These are phyloP conservation scores for Boloria selene DNA, from an alignment of 2,888 invertebrate species.

Conservation along the genomic window DNA sequence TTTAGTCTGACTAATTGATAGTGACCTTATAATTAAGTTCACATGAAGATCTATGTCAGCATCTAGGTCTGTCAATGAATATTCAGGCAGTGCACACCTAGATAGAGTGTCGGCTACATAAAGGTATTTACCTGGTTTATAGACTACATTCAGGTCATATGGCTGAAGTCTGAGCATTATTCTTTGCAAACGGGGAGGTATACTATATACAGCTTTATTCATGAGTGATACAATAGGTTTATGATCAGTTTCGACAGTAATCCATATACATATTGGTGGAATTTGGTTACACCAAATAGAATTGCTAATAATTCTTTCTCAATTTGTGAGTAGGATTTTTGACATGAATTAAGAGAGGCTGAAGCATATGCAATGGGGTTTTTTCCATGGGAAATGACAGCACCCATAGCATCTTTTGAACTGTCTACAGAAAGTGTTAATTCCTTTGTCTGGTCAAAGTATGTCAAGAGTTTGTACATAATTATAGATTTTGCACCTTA, in stretches of 20 bases:
- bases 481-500: too few relatives aligned
- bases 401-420: slow-evolving; percentile 38
- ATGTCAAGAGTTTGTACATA: too few relatives aligned
- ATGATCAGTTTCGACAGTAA: slow-evolving; percentile 39
- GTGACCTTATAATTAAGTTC: slow-evolving; percentile 4
- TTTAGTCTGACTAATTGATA: slow-evolving; percentile 13
- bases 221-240: slow-evolving; percentile 20
- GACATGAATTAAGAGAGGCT: slow-evolving; percentile 26
- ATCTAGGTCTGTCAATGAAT: background rate
- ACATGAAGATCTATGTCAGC: slow-evolving; percentile 23
- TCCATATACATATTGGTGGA: slow-evolving; percentile 41
- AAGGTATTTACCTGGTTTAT: slow-evolving; percentile 27
- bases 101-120: slow-evolving; percentile 31
- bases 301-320: slow-evolving; percentile 40
- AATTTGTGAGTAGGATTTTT: slow-evolving; percentile 34
- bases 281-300: slow-evolving; percentile 14
- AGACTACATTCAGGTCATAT: slow-evolving; percentile 8
- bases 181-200: too few relatives aligned
- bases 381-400: slow-evolving; percentile 40
- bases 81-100: slow-evolving; percentile 11
- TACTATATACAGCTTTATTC: too few relatives aligned
- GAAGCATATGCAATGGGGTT: slow-evolving; percentile 45
- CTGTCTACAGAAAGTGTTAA: slow-evolving; percentile 39
- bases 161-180: too few relatives aligned
- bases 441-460: slow-evolving; percentile 38